Base-by-base conservation (phyloP, 2,113 vertebrate species). In the Sterrhoptilus dennistouni region DNA sequence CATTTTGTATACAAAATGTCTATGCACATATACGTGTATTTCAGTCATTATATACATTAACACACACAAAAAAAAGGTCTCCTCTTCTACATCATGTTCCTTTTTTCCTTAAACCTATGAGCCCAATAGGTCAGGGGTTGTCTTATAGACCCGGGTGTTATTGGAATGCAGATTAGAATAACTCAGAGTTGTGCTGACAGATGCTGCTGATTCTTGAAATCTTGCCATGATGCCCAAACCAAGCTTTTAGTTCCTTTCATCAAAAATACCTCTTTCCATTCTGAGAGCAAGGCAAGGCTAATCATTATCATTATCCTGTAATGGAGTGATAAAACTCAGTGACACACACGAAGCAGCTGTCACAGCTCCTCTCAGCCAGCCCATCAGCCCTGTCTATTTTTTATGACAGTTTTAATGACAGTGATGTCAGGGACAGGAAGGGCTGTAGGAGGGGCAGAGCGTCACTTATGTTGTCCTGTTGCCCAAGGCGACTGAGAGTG, bases 271-370 rank as follows among this genome's bases (percentile, higher is more conserved):
- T 56, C 68, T 91, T 95, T 94, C 87, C 79, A 75, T 86, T 90
- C 85, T 21, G 88, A 94, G 76, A 90, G 47, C 76, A 86, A 93
- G 56, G 64, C 88, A 83, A 88, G 52, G 83, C 89, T 95, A 95
- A 97, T 96, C 91, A 92, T 89, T 93, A 83, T 95, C 74, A 94
- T 97, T 95, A 92, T 88, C 68, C 70, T 81, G 82, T 90, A 93
- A 85, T 49, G 47, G 85, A 90, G 91, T 74, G 84, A 94, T 95
- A 94, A 96, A 96, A 96, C 85, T 28, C 87, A 93, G 85, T 89
- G 95, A 93, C 95, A 96, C 56, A 74, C 28, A 71, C 3, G 1
- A 89, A 86, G 60, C 96, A 96, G 94, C 95, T 97, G 96, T 89
- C 95, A 89, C 88, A 92, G 90, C 77, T 91, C 76, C 80, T 56